Evolutionary conservation across 2,113 vertebrate genomes (phyloP).

Genomic region (Hippocampus guttulatus): DNA sequence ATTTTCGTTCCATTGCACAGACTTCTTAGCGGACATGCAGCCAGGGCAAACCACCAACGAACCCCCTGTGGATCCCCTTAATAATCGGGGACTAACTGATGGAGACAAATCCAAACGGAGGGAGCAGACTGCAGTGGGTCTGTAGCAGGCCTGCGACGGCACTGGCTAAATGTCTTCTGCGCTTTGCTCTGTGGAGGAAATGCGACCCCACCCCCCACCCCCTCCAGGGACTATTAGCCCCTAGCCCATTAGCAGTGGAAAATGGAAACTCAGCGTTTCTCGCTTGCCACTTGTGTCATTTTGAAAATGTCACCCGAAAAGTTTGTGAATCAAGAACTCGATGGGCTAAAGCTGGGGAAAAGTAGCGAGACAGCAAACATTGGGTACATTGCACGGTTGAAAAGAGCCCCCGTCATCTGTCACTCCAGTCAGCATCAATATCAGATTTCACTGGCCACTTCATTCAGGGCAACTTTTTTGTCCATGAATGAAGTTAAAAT

Average conservation of each 20-base stretch:
- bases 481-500: neutral
- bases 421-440: neutral
- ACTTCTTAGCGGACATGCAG: conserved; percentile 10
- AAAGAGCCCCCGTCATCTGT: neutral
- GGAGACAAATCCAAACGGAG: conserved; percentile 58
- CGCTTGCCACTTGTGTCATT: conserved; percentile 36
- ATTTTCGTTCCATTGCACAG: neutral
- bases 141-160: conserved; percentile 22
- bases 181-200: conserved; percentile 47
- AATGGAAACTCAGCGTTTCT: conserved; percentile 34
- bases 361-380: neutral
- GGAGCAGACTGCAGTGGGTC: conserved; percentile 48
- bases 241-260: conserved; percentile 46
- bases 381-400: neutral
- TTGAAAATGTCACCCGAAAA: conserved; percentile 26
- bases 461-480: neutral
- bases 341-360: neutral
- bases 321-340: conserved; percentile 8
- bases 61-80: conserved; percentile 45
- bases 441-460: neutral
- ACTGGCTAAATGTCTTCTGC: conserved; percentile 18
- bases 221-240: conserved; percentile 53
- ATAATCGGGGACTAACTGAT: conserved; percentile 59
- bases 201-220: neutral
- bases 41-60: conserved; percentile 46